Evolutionary conservation across 2,797 vertebrate species (phyloP), one percentile per base, ranked within the genome.

Genomic region (Dallia pectoralis): DNA sequence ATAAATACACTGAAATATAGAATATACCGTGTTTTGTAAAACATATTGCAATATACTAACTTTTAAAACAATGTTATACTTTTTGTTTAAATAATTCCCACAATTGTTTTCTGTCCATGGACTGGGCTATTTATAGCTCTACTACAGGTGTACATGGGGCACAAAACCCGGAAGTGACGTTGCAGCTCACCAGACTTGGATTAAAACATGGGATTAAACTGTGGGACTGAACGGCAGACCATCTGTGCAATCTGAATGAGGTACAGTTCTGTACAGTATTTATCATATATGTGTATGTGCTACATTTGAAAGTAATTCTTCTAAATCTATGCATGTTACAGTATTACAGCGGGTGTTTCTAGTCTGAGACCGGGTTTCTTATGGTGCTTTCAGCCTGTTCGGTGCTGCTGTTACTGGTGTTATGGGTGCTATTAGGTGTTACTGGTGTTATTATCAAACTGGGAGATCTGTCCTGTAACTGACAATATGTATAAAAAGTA

Each of bases 111-210:
- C 2, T 40, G 36, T 9, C 36, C 36, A 40, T 40, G 9, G 36
- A 6, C 1, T 40, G 5, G 9, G 36, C 36, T 40, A 40, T 40
- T 40, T 40, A 40, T 40, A 40, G 36, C 36, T 40, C 36, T 6
- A 6, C 9, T 40, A 40, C 36, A 40, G 36, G 7, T 53, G 18
- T 51, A 7, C n/a, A 1, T 19, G 19, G 67, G 12, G 47, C 74
- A 59, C 32, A 72, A n/a, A 72, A 73, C 70, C 83, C 89, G 93
- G 93, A 93, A 85, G 88, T 93, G 91, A 94, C 92, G 92, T 73
- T 0, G 0, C 69, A 65, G 82, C 88, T 89, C 85, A 71, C 80
- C 59, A 62, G 25, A 25, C 79, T 47, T 63, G 74, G 82, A 81
- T 84, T 59, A 74, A 74, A 79, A 81, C 86, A 80, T 81, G 80